phyloP scores from a whole-genome alignment of 2,888 invertebrate species.

The Eupithecia insigniata region DNA sequence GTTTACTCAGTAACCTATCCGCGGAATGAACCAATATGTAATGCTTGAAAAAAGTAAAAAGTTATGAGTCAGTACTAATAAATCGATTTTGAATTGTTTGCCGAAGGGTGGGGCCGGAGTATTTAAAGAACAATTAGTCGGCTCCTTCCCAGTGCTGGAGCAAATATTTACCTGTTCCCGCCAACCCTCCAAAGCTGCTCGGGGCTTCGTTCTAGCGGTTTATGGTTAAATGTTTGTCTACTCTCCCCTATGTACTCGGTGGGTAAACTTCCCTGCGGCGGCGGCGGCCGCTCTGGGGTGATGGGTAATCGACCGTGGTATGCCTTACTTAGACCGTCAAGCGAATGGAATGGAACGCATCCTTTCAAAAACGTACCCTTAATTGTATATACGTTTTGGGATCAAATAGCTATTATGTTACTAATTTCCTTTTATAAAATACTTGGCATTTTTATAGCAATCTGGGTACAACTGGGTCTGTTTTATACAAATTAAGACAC shows the following conservation, averaged over 20 bases:
- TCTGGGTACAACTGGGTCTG: slow-evolving; percentile 26
- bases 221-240: slow-evolving; percentile 76
- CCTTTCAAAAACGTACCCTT: neutral
- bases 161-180: slow-evolving; percentile 82
- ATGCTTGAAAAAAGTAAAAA: slow-evolving; percentile 62
- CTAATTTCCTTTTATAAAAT: neutral
- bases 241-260: slow-evolving; percentile 69
- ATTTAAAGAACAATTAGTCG: slow-evolving; percentile 84
- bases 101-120: slow-evolving; percentile 74
- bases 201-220: slow-evolving; percentile 74
- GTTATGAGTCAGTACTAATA: slow-evolving; percentile 69
- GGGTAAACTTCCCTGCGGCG: slow-evolving; percentile 65
- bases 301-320: slow-evolving; percentile 51
- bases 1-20: slow-evolving; percentile 68
- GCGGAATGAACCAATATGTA: slow-evolving; percentile 52
- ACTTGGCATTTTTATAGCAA: slow-evolving; percentile 22
- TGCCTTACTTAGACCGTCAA: slow-evolving; percentile 12
- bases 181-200: slow-evolving; percentile 79
- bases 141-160: slow-evolving; percentile 77
- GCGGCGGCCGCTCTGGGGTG: neutral
- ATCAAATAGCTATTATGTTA: neutral
- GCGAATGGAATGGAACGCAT: slow-evolving; percentile 12
- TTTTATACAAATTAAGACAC: slow-evolving; percentile 32
- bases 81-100: slow-evolving; percentile 80
- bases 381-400: neutral